Base-by-base conservation (phyloP, 1,140 invertebrate genomes). In the Plutomurus gul region DNA sequence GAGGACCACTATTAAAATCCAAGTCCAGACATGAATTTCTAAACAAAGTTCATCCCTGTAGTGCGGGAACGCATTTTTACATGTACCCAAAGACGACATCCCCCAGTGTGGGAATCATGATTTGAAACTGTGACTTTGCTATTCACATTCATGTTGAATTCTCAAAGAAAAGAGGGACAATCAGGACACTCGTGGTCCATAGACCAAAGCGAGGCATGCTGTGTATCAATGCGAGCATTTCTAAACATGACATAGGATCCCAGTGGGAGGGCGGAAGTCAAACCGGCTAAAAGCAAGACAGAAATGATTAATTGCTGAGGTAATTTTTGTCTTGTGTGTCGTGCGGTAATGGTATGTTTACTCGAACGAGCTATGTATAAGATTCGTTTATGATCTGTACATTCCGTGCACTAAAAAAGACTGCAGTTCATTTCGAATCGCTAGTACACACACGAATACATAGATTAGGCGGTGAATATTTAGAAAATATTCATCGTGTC, bases 241-340 rank as follows among this genome's bases (percentile, higher is more conserved):
- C 56, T 73, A 25, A 78, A 73, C 51, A 78, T 78, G 76, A 78
- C 76, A 56, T 71, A 40, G 37, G 25, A 37, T 18, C 60, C 25
- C 76, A 78, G 76, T 78, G 76, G 76, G 76, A 72, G 76, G 76
- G 76, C 70, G 76, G 56, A 78, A 78, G 60, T 78, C 60, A 46
- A 65, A 78, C 60, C 39, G 30, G 39, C 60, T 60, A 60, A 37
- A 43, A n/a, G 37, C n/a, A 39, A 39, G 27, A 46, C 40, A 49
- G 18, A 47, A 39, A 78, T 78, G 76, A 78, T 78, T 78, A 72
- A 78, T 78, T 51, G 65, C 36, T 36, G 36, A 7, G 43, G 39
- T 78, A 40, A 73, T 78, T 78, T 74, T 78, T 78, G 65, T 43
- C 76, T 49, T 30, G 22, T 72, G 72, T 77, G 16, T 27, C 36